These are phyloP conservation scores for Ciconia nigra DNA, from an alignment of 2,797 vertebrate genomes.

Conservation along the genomic window DNA sequence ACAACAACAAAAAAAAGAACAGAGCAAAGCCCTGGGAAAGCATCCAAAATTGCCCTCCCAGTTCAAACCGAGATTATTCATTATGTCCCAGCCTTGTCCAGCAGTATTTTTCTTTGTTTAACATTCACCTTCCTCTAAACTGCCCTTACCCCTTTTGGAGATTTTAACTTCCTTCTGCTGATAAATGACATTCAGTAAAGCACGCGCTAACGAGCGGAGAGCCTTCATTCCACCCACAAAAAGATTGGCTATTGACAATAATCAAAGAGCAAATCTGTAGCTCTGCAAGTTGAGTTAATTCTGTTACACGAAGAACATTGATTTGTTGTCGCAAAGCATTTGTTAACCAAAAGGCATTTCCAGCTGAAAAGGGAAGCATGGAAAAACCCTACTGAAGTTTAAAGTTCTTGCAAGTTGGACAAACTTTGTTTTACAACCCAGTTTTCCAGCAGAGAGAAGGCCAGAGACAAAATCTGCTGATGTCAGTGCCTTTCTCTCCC, in stretches of 20 bases:
- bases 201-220: neutral
- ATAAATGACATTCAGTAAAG: neutral
- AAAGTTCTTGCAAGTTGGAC: neutral
- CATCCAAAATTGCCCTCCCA: neutral
- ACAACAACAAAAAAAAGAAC: neutral
- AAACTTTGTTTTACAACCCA: neutral
- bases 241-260: slow-evolving; percentile 72
- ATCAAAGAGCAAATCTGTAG: slow-evolving; percentile 73
- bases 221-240: neutral
- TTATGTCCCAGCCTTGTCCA: neutral
- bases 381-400: neutral
- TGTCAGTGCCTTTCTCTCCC: rapidly evolving
- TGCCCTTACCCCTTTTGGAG: neutral
- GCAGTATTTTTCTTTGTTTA: neutral
- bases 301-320: slow-evolving; percentile 51
- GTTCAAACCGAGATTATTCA: neutral
- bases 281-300: slow-evolving; percentile 44
- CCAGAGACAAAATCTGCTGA: neutral
- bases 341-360: neutral
- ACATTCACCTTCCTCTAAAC: neutral
- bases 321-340: slow-evolving; percentile 60
- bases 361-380: neutral
- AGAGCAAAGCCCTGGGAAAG: neutral
- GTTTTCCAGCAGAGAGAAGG: neutral
- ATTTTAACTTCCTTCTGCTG: neutral